These are phyloP conservation scores for Petrophora chlorosata DNA, from an alignment of 2,888 invertebrate genomes.

Conservation along the genomic window DNA sequence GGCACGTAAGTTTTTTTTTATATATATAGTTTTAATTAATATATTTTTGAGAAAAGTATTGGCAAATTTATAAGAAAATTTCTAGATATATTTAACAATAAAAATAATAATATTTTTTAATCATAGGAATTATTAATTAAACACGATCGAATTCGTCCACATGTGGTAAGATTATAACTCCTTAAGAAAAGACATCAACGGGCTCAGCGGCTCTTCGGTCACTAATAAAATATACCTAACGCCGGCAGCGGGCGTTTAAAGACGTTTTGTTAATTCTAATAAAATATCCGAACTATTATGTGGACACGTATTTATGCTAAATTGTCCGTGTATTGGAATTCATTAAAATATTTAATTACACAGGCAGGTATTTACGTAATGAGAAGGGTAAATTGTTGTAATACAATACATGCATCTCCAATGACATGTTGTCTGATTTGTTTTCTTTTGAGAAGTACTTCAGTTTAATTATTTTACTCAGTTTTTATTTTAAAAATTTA, in stretches of 20 bases:
- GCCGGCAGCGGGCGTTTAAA: slow-evolving; percentile 16
- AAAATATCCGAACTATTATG: slow-evolving; percentile 4
- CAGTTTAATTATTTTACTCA: no score
- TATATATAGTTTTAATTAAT: neutral
- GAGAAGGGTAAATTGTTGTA: neutral
- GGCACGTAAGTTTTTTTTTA: slow-evolving; percentile 53
- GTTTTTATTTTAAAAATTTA: no score
- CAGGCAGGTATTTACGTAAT: neutral
- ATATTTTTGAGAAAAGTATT: no score
- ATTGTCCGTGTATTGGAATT: slow-evolving; percentile 8
- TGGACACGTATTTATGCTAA: slow-evolving; percentile 8
- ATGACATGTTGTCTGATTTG: no score
- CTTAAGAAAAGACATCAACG: slow-evolving; percentile 74
- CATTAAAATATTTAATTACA: neutral
- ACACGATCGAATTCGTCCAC: neutral
- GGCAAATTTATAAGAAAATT: no score
- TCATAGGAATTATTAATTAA: no score
- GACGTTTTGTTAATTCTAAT: slow-evolving; percentile 11
- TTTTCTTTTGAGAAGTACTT: no score
- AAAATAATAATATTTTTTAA: no score
- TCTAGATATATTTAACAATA: no score
- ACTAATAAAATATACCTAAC: slow-evolving; percentile 20
- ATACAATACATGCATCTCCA: no score
- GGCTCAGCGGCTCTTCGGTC: slow-evolving; percentile 35
- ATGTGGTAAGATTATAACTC: slow-evolving; percentile 14